Evolutionary conservation across 2,113 vertebrate genomes (phyloP).

Genomic region (Megaceryle maxima): DNA sequence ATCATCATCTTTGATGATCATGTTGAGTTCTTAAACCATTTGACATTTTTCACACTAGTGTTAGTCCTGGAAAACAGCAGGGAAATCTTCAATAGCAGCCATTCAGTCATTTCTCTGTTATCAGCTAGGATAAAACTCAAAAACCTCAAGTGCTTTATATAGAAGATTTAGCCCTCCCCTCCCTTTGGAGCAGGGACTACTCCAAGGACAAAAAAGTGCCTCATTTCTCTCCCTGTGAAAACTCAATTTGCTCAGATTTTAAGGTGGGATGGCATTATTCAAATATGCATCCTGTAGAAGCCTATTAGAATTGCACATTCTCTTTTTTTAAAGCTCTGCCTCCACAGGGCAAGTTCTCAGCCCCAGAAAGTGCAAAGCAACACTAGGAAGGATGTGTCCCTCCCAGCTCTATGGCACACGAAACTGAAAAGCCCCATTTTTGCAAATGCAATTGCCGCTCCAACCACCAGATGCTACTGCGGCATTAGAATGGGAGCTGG

Average conservation of each 20-base stretch:
- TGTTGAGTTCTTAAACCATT: not conserved
- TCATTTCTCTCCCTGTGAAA: not conserved
- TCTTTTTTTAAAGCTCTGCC: not conserved
- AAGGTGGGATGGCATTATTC: not conserved
- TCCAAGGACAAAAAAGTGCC: not conserved
- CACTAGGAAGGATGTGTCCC: not conserved
- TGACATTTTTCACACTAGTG: not conserved
- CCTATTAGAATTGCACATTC: rapidly evolving
- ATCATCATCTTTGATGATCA: not conserved
- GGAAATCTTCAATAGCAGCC: not conserved
- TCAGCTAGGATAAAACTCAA: not conserved
- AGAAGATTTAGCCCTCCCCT: not conserved
- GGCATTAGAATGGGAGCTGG: not conserved
- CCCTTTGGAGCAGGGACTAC: not conserved
- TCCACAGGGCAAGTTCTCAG: not conserved
- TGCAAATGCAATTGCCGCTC: not conserved
- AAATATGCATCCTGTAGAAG: not conserved
- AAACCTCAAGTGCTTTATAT: not conserved
- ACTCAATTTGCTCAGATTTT: not conserved
- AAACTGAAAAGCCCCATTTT: not conserved
- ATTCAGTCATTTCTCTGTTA: not conserved
- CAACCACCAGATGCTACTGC: constrained; percentile 60
- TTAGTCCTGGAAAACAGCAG: not conserved
- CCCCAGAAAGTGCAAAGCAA: not conserved
- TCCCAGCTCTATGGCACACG: not conserved